phyloP scores from a whole-genome alignment of 2,797 vertebrate genomes.

The Fistularia commersonii region DNA sequence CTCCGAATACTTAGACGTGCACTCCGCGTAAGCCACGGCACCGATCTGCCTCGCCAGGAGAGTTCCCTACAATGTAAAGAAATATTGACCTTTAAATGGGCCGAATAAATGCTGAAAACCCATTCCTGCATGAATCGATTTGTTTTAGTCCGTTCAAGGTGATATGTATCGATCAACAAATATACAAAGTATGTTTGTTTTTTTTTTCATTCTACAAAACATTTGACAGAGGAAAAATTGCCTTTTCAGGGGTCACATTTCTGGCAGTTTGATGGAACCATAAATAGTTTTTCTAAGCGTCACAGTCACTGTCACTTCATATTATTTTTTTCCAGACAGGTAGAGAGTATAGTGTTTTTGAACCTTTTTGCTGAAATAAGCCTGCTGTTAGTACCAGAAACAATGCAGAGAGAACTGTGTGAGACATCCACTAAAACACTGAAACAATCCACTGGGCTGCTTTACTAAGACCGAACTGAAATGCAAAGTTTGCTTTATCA shows the following conservation, averaged over 20 bases:
- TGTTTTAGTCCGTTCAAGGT: too few species aligned
- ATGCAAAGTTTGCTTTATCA: neutral
- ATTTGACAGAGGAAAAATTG: too few species aligned
- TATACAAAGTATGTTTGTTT: too few species aligned
- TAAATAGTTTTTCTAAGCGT: too few species aligned
- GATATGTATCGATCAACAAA: too few species aligned
- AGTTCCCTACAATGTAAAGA: constrained; percentile 73
- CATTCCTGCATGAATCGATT: neutral
- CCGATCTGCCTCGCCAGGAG: constrained; percentile 87
- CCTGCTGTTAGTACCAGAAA: neutral
- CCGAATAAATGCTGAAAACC: too few species aligned
- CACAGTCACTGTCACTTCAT: too few species aligned
- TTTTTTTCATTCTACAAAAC: too few species aligned
- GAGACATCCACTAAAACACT: neutral
- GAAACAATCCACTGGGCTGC: neutral
- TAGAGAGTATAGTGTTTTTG: neutral
- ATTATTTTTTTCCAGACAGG: neutral
- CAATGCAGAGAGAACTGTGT: neutral
- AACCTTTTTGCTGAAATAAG: neutral
- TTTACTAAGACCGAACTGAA: neutral
- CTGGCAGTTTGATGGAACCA: too few species aligned
- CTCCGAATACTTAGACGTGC: constrained; percentile 90
- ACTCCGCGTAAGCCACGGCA: constrained; percentile 89
- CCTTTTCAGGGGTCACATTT: too few species aligned
- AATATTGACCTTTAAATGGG: constrained; percentile 4